Evolutionary conservation across 1,140 invertebrate species (phyloP).

Genomic region (Pseudomyrmex flavicornis): DNA sequence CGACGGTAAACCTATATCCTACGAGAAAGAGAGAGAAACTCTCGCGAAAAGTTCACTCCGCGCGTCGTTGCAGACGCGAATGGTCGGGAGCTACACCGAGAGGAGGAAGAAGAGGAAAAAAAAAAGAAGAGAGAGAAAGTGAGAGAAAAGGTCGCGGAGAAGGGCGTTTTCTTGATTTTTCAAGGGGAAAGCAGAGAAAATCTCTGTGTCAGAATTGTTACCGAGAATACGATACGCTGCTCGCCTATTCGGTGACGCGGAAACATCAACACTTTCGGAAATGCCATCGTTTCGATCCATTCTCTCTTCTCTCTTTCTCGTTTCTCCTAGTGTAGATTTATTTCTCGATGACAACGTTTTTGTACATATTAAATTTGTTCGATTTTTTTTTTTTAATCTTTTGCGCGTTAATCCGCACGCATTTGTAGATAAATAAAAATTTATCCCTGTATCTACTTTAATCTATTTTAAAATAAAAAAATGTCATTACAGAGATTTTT

Average conservation of each 20-base stretch:
- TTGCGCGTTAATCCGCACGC: not conserved
- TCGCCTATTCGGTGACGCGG: constrained; percentile 34
- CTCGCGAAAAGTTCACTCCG: constrained; percentile 41
- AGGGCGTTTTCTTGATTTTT: constrained; percentile 35
- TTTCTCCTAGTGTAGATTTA: not conserved
- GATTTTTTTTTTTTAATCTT: not conserved
- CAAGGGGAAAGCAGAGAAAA: constrained; percentile 14
- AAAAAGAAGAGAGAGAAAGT: not conserved
- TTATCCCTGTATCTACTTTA: too few relatives aligned
- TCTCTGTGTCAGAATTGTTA: constrained; percentile 12
- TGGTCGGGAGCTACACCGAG: not conserved
- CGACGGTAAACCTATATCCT: constrained; percentile 22
- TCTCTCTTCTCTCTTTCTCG: not conserved
- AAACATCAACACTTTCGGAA: constrained; percentile 43
- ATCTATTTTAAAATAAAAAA: too few relatives aligned
- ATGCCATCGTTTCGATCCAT: constrained; percentile 5
- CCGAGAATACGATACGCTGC: constrained; percentile 30
- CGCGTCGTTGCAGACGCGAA: constrained; percentile 26
- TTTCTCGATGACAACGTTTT: not conserved
- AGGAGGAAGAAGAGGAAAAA: not conserved
- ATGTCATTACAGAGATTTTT: too few relatives aligned
- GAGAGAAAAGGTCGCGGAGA: not conserved
- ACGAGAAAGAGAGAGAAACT: constrained; percentile 14
- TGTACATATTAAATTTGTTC: not conserved
- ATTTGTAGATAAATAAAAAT: not conserved